These are phyloP conservation scores for Drosophila peninsularis DNA, from an alignment of 2,888 invertebrate genomes.

Conservation along the genomic window DNA sequence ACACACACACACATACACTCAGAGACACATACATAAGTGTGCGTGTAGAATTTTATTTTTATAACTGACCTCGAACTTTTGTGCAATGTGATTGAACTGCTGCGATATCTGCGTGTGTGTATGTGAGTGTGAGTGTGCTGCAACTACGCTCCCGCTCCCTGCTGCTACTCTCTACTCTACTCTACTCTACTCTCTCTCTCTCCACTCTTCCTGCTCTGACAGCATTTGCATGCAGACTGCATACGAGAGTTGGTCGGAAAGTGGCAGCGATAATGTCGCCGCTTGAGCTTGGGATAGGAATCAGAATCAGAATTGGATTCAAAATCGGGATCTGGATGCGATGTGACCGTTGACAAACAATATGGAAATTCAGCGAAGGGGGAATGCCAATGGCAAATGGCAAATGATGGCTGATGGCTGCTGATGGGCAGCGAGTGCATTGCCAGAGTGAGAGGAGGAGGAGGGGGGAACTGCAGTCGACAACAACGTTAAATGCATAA, in stretches of 20 bases:
- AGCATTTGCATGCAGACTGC: conserved; percentile 79
- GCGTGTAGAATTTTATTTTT: conserved; percentile 54
- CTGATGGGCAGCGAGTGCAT: conserved; percentile 29
- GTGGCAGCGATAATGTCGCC: conserved; percentile 55
- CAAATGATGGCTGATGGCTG: conserved; percentile 23
- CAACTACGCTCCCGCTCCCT: conserved; percentile 20
- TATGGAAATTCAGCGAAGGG: conserved; percentile 60
- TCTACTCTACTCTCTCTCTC: conserved; percentile 7
- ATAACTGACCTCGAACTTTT: conserved; percentile 84
- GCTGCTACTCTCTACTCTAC: conserved; percentile 5
- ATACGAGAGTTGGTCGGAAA: conserved; percentile 48
- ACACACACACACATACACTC: conserved; percentile 9
- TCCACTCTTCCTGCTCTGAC: conserved; percentile 5
- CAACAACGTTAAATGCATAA: conserved; percentile 80
- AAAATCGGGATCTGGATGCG: conserved; percentile 57
- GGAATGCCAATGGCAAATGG: conserved; percentile 26
- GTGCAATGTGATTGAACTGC: conserved; percentile 83
- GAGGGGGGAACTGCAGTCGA: conserved; percentile 48
- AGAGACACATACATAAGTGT: too few relatives aligned
- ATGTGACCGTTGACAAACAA: conserved; percentile 68
- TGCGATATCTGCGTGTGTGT: conserved; percentile 62
- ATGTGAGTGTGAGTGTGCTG: conserved; percentile 34
- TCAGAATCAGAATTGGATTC: conserved; percentile 21
- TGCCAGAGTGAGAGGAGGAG: background rate
- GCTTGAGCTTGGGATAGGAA: conserved; percentile 42